phyloP scores from a whole-genome alignment of 2,888 invertebrate genomes.

The Teleogryllus oceanicus region DNA sequence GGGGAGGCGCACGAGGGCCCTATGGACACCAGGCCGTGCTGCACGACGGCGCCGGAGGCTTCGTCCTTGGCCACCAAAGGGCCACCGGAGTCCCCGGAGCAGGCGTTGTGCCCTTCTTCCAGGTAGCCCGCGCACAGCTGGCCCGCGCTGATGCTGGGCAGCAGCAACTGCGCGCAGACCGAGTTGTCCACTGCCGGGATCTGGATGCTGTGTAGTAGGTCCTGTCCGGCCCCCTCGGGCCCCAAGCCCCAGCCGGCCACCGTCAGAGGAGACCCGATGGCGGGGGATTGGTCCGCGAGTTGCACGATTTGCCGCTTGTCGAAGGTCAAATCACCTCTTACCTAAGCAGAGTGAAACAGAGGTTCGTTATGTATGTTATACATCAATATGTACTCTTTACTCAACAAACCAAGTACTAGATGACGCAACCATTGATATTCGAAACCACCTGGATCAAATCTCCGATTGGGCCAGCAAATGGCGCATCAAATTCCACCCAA shows the following conservation, averaged over 20 bases:
- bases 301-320: constrained; percentile 44
- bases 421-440: no score
- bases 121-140: constrained; percentile 61
- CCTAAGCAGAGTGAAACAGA: no score
- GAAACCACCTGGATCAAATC: no score
- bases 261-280: constrained; percentile 35
- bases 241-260: constrained; percentile 45
- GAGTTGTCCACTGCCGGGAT: constrained; percentile 42
- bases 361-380: no score
- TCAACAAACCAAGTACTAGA: no score
- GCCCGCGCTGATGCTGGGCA: constrained; percentile 31
- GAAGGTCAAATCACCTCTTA: no score
- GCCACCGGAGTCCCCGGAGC: constrained; percentile 56
- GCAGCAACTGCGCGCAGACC: constrained; percentile 42
- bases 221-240: constrained; percentile 44
- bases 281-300: constrained; percentile 10
- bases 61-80: constrained; percentile 49
- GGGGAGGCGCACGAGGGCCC: constrained; percentile 53
- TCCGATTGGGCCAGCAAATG: no score
- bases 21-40: constrained; percentile 44
- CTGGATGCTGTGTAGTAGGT: constrained; percentile 42
- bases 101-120: constrained; percentile 51
- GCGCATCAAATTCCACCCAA: no score
- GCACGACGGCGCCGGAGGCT: no score
- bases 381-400: no score